phyloP scores from a whole-genome alignment of 2,113 vertebrate genomes.

The Elachura formosa region DNA sequence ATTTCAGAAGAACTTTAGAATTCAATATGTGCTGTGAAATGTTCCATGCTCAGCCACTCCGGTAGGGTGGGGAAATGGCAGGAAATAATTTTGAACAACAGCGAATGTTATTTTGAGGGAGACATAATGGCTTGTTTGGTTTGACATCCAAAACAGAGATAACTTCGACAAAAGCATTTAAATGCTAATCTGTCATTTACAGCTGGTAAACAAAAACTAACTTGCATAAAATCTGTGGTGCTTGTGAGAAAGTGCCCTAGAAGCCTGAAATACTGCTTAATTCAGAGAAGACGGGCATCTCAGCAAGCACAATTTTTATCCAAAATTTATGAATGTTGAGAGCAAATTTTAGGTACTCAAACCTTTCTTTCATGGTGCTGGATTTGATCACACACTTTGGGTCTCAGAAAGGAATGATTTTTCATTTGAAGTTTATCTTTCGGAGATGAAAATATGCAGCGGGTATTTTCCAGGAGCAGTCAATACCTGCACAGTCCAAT shows the following conservation, averaged over 20 bases:
- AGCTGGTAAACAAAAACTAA: slow-evolving; percentile 50
- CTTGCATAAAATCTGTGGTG: background rate
- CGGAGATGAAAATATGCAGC: background rate
- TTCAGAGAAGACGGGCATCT: background rate
- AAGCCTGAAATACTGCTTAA: background rate
- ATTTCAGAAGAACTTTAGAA: slow-evolving; percentile 30
- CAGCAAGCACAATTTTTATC: background rate
- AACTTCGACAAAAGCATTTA: slow-evolving; percentile 43
- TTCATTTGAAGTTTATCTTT: background rate
- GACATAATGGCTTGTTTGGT: slow-evolving; percentile 46
- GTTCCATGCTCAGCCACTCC: background rate
- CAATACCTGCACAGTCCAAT: background rate
- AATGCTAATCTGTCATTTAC: slow-evolving; percentile 63
- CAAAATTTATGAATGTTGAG: background rate
- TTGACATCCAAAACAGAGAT: slow-evolving; percentile 52
- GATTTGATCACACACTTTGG: background rate
- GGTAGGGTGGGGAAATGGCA: background rate
- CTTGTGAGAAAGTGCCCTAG: background rate
- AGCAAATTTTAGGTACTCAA: background rate
- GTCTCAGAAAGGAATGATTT: background rate
- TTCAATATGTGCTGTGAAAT: slow-evolving; percentile 23
- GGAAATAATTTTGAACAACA: slow-evolving; percentile 25
- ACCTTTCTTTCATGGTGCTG: background rate
- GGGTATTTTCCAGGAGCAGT: background rate
- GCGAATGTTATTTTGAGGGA: slow-evolving; percentile 7